Evolutionary conservation across 2,113 vertebrate species (phyloP).

Genomic region (Tenrec ecaudatus): DNA sequence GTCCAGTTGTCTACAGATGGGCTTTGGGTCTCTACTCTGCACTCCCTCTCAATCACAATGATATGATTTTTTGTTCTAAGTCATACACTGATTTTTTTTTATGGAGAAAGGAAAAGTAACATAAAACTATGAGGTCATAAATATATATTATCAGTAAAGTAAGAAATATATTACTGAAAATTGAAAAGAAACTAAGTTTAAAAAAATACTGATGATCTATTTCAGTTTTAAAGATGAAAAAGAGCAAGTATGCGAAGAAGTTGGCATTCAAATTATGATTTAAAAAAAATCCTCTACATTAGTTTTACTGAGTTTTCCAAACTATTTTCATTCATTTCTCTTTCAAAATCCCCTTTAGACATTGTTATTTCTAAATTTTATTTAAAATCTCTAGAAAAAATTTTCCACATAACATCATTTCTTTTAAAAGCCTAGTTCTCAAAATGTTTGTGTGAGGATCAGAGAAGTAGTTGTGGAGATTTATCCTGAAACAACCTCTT

Average conservation of each 20-base stretch:
- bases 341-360: not conserved
- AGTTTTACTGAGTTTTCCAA: constrained; percentile 12
- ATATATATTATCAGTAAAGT: not conserved
- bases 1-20: too few relatives aligned
- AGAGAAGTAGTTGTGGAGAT: constrained; percentile 63
- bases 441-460: constrained; percentile 8
- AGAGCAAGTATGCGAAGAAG: not conserved
- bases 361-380: not conserved
- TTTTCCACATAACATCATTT: constrained; percentile 28
- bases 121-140: not conserved
- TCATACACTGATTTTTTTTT: not conserved
- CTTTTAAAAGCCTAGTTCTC: constrained; percentile 54
- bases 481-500: constrained; percentile 68
- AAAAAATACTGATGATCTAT: not conserved
- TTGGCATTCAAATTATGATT: not conserved
- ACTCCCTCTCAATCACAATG: too few relatives aligned
- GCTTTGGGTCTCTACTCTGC: too few relatives aligned
- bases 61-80: too few relatives aligned
- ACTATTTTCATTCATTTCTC: not conserved
- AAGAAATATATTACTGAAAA: not conserved
- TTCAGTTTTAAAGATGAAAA: constrained; percentile 14
- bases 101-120: not conserved
- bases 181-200: not conserved
- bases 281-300: not conserved
- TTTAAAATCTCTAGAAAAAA: constrained; percentile 19